Percentiles rank a stretch among this genome's conserved stretches.
These are phyloP conservation scores for Strigops habroptila DNA, from an alignment of 2,113 vertebrate species.

Conservation along the genomic window DNA sequence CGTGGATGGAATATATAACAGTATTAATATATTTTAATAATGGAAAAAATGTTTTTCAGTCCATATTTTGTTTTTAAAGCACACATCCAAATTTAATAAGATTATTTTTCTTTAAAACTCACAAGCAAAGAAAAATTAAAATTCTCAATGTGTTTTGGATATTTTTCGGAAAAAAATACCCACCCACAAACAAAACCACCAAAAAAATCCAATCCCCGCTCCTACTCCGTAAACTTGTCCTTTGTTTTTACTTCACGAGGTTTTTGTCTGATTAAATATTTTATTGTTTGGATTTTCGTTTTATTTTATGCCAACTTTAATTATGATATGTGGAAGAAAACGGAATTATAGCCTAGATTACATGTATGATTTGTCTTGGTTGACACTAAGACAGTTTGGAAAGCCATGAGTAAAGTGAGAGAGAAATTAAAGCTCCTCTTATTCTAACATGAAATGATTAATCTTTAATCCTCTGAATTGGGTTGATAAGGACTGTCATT, in stretches of 20 bases:
- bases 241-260: background rate
- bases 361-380: background rate
- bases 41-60: constrained; percentile 20
- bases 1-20: too few species aligned
- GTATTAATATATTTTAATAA: constrained; percentile 26
- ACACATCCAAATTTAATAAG: background rate
- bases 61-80: background rate
- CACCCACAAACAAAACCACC: too few species aligned
- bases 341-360: background rate
- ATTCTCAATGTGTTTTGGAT: fast-evolving
- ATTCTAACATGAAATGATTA: background rate
- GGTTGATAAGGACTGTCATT: background rate
- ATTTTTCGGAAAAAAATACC: background rate
- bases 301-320: background rate
- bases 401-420: background rate
- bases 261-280: background rate
- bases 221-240: background rate
- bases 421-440: background rate
- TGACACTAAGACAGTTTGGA: background rate
- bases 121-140: background rate
- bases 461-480: background rate
- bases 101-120: background rate
- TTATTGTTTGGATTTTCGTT: background rate
- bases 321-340: background rate
- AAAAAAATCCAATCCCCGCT: background rate